A percentile compares a stretch with the other conserved stretches of the same genome.
Evolutionary conservation across 2,797 vertebrate genomes (phyloP).

Genomic region (Chelonia mydas): DNA sequence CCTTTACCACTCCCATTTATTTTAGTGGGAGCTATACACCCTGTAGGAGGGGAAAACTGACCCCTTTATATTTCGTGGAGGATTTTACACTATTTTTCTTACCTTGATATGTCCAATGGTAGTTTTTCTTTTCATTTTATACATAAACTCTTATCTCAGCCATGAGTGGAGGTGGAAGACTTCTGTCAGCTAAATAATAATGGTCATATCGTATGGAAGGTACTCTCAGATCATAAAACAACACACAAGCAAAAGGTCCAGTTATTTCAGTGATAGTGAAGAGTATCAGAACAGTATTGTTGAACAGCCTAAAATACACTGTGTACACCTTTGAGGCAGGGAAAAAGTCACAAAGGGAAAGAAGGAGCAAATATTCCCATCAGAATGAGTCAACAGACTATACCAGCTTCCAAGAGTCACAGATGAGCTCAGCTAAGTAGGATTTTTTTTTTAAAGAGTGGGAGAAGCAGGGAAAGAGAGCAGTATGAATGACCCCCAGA

Average conservation of each 20-base stretch:
- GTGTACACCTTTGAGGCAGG: neutral
- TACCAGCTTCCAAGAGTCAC: accelerated
- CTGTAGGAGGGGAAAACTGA: neutral
- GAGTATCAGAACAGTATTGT: accelerated
- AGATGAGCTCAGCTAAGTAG: neutral
- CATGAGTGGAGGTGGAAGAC: neutral
- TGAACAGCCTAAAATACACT: neutral
- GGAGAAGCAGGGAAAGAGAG: neutral
- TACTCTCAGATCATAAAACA: neutral
- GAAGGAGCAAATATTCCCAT: neutral
- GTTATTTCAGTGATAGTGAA: neutral
- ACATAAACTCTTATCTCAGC: neutral
- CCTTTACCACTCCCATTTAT: neutral
- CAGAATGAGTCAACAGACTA: neutral
- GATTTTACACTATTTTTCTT: neutral
- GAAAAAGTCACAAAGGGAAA: neutral
- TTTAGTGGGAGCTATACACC: neutral
- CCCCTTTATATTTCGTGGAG: neutral
- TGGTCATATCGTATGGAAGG: neutral
- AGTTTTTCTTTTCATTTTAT: conserved; percentile 32
- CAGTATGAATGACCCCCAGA: neutral
- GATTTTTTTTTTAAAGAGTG: neutral
- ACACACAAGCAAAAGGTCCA: neutral
- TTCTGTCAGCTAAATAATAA: neutral
- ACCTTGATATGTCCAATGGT: neutral